phyloP scores from a whole-genome alignment of 2,797 vertebrate species.

The Melanotaenia pygmaea region DNA sequence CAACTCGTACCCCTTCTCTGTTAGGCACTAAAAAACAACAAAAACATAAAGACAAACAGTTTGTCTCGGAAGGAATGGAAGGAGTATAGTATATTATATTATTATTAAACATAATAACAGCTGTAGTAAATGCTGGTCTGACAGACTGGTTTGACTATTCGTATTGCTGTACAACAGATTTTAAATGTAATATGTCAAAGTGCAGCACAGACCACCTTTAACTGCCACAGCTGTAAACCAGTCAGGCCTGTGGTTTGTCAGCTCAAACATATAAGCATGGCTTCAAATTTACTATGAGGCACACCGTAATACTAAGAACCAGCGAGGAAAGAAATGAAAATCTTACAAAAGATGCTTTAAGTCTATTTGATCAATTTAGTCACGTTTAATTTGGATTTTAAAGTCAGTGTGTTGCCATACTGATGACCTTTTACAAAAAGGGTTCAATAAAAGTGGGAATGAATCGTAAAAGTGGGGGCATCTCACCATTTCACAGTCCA shows the following conservation, averaged over 20 bases:
- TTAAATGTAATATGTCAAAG: not conserved
- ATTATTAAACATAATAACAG: not conserved
- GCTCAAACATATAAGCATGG: not conserved
- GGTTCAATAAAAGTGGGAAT: conserved; percentile 1
- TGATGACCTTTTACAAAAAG: not conserved
- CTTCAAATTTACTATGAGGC: not conserved
- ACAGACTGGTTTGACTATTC: not conserved
- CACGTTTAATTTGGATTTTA: not conserved
- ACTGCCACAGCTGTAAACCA: not conserved
- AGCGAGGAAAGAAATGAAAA: not conserved
- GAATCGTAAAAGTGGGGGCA: not conserved
- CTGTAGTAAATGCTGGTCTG: not conserved
- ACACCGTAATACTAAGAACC: not conserved
- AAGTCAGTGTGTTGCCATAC: not conserved
- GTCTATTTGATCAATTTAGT: not conserved
- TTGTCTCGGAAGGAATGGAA: not conserved
- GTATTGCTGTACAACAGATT: not conserved
- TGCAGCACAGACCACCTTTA: not conserved
- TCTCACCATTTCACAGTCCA: conserved; percentile 95
- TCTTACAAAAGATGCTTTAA: not conserved
- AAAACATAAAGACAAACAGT: not conserved
- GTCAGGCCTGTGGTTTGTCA: not conserved
- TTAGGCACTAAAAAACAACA: conserved; percentile 85
- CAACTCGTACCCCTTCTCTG: conserved; percentile 84
- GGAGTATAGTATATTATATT: not conserved